Evolutionary conservation across 2,888 invertebrate species (phyloP).

Genomic region (Petrolisthes cinctipes): DNA sequence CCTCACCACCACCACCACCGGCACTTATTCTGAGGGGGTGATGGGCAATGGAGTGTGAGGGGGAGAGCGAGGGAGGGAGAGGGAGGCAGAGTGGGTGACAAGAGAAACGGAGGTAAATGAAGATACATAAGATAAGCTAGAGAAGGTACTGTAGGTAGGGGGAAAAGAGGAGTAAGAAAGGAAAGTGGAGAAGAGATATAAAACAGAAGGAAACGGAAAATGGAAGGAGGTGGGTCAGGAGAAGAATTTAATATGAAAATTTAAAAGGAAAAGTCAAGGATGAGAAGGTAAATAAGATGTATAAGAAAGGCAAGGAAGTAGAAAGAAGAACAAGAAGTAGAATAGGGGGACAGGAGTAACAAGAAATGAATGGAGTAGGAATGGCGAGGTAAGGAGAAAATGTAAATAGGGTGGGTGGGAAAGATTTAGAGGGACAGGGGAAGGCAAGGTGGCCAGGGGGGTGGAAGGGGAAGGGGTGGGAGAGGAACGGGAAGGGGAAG

Average conservation of each 20-base stretch:
- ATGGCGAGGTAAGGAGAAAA: neutral
- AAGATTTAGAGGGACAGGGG: too few species aligned
- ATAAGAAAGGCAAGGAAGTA: neutral
- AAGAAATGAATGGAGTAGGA: neutral
- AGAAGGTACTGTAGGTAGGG: neutral
- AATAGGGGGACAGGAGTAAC: neutral
- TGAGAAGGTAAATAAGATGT: neutral
- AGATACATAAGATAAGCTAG: neutral
- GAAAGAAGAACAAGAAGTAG: neutral
- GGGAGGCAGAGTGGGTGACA: neutral
- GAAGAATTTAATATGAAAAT: neutral
- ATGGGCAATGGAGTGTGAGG: neutral
- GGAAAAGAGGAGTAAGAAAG: neutral
- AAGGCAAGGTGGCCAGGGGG: too few species aligned
- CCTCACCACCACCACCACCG: neutral
- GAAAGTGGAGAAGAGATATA: neutral
- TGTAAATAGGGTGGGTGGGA: too few species aligned
- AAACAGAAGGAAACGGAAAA: neutral
- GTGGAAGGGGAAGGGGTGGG: too few species aligned
- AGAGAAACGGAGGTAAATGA: neutral
- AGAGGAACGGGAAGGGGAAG: too few species aligned
- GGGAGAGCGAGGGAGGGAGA: neutral
- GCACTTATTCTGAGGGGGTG: neutral
- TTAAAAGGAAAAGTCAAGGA: neutral
- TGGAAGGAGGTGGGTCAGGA: neutral